Base-by-base conservation (phyloP, 2,888 invertebrate genomes). In the Ectobius pallidus region DNA sequence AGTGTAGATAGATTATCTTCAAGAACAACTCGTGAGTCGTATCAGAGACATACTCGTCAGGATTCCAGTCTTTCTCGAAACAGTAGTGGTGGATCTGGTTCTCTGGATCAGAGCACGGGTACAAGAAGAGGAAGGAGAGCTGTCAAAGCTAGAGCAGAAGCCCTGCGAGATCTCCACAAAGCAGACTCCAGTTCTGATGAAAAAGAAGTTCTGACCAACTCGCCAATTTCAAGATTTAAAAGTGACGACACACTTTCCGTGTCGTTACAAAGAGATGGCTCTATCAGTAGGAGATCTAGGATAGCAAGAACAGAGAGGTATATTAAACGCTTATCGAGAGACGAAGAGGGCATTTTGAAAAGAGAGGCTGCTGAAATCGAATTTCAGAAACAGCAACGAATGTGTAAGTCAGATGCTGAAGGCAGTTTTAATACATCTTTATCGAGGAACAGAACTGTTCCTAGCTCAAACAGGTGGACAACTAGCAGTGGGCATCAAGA, bases 261-360 rank as follows among this genome's bases (percentile, higher is more conserved):
- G 18, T 72, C 80, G 74, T 27, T 86, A 87, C 46, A 87, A 32
- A 61, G 87, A 32, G 87, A 86, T 73, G 86, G 86, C 72, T 87
- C 88, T 0, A 82, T 87, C 49, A 91, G 86, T 79, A 88, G 90
- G 77, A 87, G 87, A 78, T 89, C 91, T 32, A 85, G 93, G 71
- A 88, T 90, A 27, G 93, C 93, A 0, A 86, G 94, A 78, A 94
- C 93, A 69, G 94, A 94, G 81, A 86, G 94, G 70, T 93, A 93
- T 79, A 89, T 92, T 71, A 92, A 92, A 79, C 86, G 94, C 70
- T 82, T 92, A 77, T 92, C 91, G 16, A 86, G 89, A 73, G 92
- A 92, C 77, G 91, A 91, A 44, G 91, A 91, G 79, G 83, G 84
- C 74, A 84, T 85, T 77, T 79, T 86, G 6, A 86, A 86, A 74